phyloP scores from a whole-genome alignment of 1,140 invertebrate genomes.

The Drosophila lowei region DNA sequence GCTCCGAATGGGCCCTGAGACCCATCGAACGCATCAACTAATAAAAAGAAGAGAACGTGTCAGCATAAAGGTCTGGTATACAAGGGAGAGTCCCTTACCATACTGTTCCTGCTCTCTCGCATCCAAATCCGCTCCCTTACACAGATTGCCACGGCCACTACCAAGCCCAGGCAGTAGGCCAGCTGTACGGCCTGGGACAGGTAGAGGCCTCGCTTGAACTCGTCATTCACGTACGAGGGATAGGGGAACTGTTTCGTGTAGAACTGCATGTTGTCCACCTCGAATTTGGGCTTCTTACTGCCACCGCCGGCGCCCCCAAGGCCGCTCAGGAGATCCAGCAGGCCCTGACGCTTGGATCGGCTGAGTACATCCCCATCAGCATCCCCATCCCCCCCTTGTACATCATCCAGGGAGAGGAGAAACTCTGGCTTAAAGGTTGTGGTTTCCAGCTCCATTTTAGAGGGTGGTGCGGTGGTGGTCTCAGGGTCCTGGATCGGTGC shows the following conservation, averaged over 20 bases:
- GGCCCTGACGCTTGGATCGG: slow-evolving; percentile 57
- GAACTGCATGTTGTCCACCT: slow-evolving; percentile 84
- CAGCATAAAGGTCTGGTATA: no score
- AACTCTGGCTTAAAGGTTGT: neutral
- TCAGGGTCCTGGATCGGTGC: neutral
- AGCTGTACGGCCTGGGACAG: slow-evolving; percentile 86
- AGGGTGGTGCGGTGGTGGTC: neutral
- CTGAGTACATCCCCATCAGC: slow-evolving; percentile 4
- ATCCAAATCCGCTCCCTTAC: slow-evolving; percentile 87
- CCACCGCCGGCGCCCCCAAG: slow-evolving; percentile 19
- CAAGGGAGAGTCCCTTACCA: slow-evolving; percentile 82
- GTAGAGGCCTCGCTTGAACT: slow-evolving; percentile 87
- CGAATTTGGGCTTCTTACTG: slow-evolving; percentile 38
- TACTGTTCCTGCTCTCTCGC: slow-evolving; percentile 87
- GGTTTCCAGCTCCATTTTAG: neutral
- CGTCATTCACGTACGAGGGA: slow-evolving; percentile 86
- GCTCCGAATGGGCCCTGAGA: slow-evolving; percentile 85
- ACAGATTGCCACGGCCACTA: slow-evolving; percentile 86
- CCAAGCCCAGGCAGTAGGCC: slow-evolving; percentile 86
- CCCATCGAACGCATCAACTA: slow-evolving; percentile 89
- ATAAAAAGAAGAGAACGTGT: no score
- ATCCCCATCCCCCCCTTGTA: neutral
- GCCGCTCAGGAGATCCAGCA: slow-evolving; percentile 59
- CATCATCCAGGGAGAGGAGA: slow-evolving; percentile 3
- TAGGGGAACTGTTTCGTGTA: slow-evolving; percentile 88